phyloP scores from a whole-genome alignment of 2,113 vertebrate species.

The Fukomys damarensis region DNA sequence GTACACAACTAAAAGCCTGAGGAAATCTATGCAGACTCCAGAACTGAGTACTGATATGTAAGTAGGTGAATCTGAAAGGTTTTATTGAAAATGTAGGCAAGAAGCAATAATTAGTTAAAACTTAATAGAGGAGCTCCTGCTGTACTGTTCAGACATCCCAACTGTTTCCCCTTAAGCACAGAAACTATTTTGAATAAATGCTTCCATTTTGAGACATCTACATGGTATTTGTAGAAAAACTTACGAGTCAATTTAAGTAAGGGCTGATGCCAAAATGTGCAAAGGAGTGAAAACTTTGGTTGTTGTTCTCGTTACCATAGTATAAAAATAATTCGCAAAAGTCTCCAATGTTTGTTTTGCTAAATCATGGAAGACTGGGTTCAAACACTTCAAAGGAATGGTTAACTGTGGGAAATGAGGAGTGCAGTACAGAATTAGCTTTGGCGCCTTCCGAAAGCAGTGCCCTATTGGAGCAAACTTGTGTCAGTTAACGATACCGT shows the following conservation, averaged over 20 bases:
- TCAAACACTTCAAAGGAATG: conserved; percentile 51
- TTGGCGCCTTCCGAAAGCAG: conserved; percentile 44
- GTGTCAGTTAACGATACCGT: not conserved
- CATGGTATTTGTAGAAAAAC: conserved; percentile 75
- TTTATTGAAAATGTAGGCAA: not conserved
- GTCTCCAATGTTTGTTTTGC: conserved; percentile 59
- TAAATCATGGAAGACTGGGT: conserved; percentile 62
- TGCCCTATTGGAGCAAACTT: conserved; percentile 14
- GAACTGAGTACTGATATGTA: not conserved
- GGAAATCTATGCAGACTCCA: not conserved
- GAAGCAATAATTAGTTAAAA: not conserved
- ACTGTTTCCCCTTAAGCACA: conserved; percentile 57
- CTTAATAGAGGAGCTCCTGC: not conserved
- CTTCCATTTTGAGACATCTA: conserved; percentile 67
- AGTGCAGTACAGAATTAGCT: conserved; percentile 24
- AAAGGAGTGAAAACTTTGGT: conserved; percentile 67
- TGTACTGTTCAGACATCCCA: conserved; percentile 26
- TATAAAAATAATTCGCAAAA: conserved; percentile 69
- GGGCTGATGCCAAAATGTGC: conserved; percentile 67
- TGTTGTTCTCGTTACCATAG: conserved; percentile 69
- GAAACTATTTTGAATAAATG: conserved; percentile 70
- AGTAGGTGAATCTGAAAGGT: not conserved
- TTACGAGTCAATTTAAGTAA: conserved; percentile 66
- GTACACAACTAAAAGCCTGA: not conserved
- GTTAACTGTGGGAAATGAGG: conserved; percentile 41